phyloP scores from a whole-genome alignment of 2,113 vertebrate genomes.

The Crotalus viridis region DNA sequence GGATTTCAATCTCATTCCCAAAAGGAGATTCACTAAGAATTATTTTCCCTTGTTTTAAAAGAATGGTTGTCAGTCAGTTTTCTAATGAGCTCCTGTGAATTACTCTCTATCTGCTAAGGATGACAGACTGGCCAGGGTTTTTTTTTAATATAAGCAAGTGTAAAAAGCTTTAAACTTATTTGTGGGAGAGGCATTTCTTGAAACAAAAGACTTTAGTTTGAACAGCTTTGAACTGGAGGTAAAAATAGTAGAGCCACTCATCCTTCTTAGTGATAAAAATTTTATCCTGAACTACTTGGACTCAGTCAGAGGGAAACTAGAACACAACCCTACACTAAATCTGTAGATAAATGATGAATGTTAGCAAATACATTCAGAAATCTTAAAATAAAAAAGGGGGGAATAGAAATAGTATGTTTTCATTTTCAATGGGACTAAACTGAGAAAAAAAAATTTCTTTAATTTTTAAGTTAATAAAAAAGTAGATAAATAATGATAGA shows the following conservation, averaged over 20 bases:
- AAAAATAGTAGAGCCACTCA: neutral
- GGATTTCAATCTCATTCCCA: neutral
- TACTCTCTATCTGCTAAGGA: neutral
- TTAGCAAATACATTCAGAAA: neutral
- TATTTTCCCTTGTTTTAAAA: neutral
- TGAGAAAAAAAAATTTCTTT: conserved; percentile 5
- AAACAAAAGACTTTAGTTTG: neutral
- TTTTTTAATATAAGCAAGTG: neutral
- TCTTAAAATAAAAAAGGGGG: neutral
- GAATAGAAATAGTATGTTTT: neutral
- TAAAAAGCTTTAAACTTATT: neutral
- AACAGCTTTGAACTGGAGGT: neutral
- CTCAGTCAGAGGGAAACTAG: neutral
- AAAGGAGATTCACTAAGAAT: neutral
- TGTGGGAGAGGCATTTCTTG: neutral
- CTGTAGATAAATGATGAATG: neutral
- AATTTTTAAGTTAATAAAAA: conserved; percentile 21
- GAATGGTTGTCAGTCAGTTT: neutral
- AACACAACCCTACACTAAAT: neutral
- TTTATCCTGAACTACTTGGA: neutral
- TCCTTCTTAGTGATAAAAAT: neutral
- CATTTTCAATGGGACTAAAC: conserved; percentile 39
- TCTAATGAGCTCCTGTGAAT: neutral
- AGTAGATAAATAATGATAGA: conserved; percentile 19
- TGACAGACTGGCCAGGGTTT: neutral